Evolutionary conservation across 2,888 invertebrate genomes (phyloP).

Genomic region (Yponomeuta sedellus): DNA sequence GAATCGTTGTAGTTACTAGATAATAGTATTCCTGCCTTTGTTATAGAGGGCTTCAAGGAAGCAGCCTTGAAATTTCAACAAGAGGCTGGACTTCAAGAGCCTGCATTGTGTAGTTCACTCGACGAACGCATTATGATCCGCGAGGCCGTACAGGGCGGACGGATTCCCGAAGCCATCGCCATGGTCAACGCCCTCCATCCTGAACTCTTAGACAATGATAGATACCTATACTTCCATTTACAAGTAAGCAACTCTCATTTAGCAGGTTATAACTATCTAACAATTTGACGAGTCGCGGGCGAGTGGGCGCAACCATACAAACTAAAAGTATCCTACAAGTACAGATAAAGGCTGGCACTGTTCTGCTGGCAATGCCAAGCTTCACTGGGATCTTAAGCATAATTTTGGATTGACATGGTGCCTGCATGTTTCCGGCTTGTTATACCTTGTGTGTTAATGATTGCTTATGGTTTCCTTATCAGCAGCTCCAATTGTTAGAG

Average conservation of each 20-base stretch:
- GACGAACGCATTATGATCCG: slow-evolving; percentile 95
- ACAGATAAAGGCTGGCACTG: too few relatives aligned
- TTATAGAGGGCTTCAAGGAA: slow-evolving; percentile 93
- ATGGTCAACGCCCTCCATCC: slow-evolving; percentile 96
- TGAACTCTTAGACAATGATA: slow-evolving; percentile 94
- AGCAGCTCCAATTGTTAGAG: slow-evolving; percentile 94
- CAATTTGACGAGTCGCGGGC: too few relatives aligned
- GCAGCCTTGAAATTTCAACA: slow-evolving; percentile 97
- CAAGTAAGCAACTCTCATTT: slow-evolving; percentile 74
- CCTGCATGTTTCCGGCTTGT: too few relatives aligned
- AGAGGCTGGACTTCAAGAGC: slow-evolving; percentile 86
- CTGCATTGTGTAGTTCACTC: slow-evolving; percentile 81
- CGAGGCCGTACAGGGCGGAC: slow-evolving; percentile 94
- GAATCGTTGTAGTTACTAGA: background rate
- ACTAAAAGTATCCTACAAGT: too few relatives aligned
- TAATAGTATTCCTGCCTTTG: background rate
- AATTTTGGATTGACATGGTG: too few relatives aligned
- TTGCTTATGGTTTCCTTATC: slow-evolving; percentile 21
- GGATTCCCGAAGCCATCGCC: slow-evolving; percentile 94
- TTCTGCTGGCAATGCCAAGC: too few relatives aligned
- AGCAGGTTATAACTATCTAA: too few relatives aligned
- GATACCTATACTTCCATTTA: slow-evolving; percentile 96
- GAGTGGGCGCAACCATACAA: too few relatives aligned
- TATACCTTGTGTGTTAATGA: background rate
- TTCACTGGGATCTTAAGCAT: too few relatives aligned